Base-by-base conservation (phyloP, 2,888 invertebrate genomes). In the Gandaritis pyraliata region DNA sequence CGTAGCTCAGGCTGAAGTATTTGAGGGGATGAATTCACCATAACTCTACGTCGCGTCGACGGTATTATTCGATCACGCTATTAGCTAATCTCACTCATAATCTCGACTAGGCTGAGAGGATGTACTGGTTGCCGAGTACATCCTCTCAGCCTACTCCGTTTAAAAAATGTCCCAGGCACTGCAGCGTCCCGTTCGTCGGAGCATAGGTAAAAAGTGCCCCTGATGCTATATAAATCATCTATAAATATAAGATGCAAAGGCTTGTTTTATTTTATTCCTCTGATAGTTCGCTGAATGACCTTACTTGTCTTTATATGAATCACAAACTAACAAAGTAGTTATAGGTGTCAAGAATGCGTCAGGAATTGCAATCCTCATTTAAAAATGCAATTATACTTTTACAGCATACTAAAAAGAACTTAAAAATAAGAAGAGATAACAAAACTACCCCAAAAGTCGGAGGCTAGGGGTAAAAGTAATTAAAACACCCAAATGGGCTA, bases 21-120 rank as follows among this genome's bases (percentile, higher is more conserved):
- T 59, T 51, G 45, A 33, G 2, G 50, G 65, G 64, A 68, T 68
- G 49, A 65, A 68, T 47, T 58, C 52, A 41, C 58, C 65, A 70
- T 68, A 53, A 58, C 58, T 71, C 68, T 70, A 70, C 64, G 68
- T 67, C 65, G 38, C 64, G 68, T 67, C 65, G 38, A 49, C 45
- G 36, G 33, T 58, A 55, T 52, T 50, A 53, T 59, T 43, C 4
- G 3, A 45, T 49, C 29, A 30, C 12, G 30, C 23, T 10, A 13
- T 11, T 29, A 29, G n/a, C n/a, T n/a, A n/a, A n/a, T n/a, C n/a
- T n/a, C n/a, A n/a, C n/a, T n/a, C n/a, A n/a, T n/a, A n/a, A n/a
- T n/a, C n/a, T n/a, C n/a, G n/a, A n/a, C n/a, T n/a, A n/a, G n/a
- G n/a, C n/a, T n/a, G n/a, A n/a, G n/a, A n/a, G n/a, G n/a, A n/a